phyloP scores from a whole-genome alignment of 2,797 vertebrate genomes.

The Sebastes oblongus region DNA sequence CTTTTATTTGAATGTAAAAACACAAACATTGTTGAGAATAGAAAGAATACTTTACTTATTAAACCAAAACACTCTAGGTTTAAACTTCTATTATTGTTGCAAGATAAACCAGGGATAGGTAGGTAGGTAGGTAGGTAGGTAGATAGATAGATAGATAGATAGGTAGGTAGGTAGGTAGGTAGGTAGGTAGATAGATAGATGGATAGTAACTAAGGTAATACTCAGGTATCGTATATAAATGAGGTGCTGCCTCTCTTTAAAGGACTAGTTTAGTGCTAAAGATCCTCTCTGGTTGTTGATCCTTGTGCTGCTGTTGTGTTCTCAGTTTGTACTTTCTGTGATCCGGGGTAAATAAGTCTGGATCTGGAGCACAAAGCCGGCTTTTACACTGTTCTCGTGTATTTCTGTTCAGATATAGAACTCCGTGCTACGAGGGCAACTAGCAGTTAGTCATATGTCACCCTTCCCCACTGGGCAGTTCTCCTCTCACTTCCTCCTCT shows the following conservation, averaged over 20 bases:
- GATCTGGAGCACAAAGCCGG: neutral
- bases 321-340: neutral
- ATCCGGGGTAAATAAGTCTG: no score
- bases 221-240: no score
- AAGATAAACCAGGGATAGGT: no score
- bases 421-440: neutral
- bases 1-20: neutral
- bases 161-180: rapidly evolving
- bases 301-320: neutral
- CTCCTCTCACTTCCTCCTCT: neutral
- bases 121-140: no score
- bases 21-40: neutral
- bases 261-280: neutral
- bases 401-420: neutral
- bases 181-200: no score
- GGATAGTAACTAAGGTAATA: no score
- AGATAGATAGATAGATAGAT: no score
- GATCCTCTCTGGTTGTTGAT: neutral
- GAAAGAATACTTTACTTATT: neutral
- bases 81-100: neutral
- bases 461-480: neutral
- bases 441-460: slow-evolving; percentile 10
- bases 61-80: neutral
- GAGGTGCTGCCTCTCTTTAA: neutral
- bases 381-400: neutral